Evolutionary conservation across 2,888 invertebrate genomes (phyloP), one percentile per base, ranked within the genome.

Genomic region (Noctua comes): DNA sequence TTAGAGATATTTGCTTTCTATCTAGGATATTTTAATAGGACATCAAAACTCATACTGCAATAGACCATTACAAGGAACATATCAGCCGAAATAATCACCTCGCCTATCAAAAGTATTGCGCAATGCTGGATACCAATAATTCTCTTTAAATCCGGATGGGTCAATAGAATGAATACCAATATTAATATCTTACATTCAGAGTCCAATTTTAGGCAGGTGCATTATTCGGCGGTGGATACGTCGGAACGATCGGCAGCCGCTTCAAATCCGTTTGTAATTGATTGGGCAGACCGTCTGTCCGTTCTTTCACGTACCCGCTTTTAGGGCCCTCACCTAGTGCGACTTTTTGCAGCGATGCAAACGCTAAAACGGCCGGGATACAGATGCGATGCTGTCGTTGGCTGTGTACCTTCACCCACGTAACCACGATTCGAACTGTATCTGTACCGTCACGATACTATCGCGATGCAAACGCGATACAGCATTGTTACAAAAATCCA

Each of bases 221-320:
- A 82, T 65, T 57, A 82, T 76, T 83, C 36, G 73, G 54, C 74
- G 31, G 57, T 36, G 57, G 51, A 62, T 57, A 70, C 64, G 21
- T n/a, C 40, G 40, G 73, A 73, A 43, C 76, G 65, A 51, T 51
- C 71, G 83, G 76, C 83, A 64, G 65, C 54, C 72, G 73, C 68
- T 83, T 77, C 65, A 85, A 82, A 84, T 85, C 87, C 77, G 66
- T 73, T 78, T 79, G 79, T 87, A 87, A 84, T 87, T 80, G 80
- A 69, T 75, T 73, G 80, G 68, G 54, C 76, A 74, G 74, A 68
- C 69, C 27, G 59, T 66, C 76, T 72, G 76, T 65, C 73, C 69
- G 59, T 80, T 77, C 84, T 78, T 84, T 79, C 76, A 70, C 65
- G 72, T 74, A 40, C 51, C 31, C 73, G 75, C 11, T 82, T 76